Evolutionary conservation across 2,888 invertebrate genomes (phyloP), one percentile per base, ranked within the genome.

Genomic region (Alentia gelatinosa): DNA sequence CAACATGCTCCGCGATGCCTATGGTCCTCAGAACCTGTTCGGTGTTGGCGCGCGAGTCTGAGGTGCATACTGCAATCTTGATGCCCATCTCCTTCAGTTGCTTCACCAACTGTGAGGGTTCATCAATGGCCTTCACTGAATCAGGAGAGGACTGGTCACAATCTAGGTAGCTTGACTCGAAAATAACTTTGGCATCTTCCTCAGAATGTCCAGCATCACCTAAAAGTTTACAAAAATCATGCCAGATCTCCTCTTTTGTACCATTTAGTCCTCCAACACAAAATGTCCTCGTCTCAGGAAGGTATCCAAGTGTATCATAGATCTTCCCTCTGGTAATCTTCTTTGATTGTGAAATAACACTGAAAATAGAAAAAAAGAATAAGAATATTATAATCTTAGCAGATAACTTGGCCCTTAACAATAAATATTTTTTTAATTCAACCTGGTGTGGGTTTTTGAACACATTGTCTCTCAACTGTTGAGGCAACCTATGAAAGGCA

Each of bases 11-110:
- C 56, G 93, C 91, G 23, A 95, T 92, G 5, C 93, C 94, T 7
- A 95, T 84, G 5, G 91, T 90, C 74, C 93, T 92, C 79, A 95
- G 92, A 90, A 94, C 94, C n/a, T 92, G 84, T 56, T 94, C 91
- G 0, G 94, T 94, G 9, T 92, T 92, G 39, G 94, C 94, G 9
- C 96, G 92, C 50, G 93, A 94, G 92, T 96, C 96, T 15, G 96
- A 94, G 0, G 96, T 96, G 92, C 96, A 96, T 23, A 96, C 95
- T 50, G 96, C 96, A 50, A 96, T 95, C 92, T 96, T 96, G 56
- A 96, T 93, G 23, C 95, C 95, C 92, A 94, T 94, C 35, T 94
- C 92, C 91, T 95, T 95, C 86, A 96, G 93, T 12, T 93, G 93
- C 50, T 89, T 33, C 75, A 92, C 89, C 9, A 92, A 19, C 9